These are phyloP conservation scores for Meloidogyne exigua DNA, from an alignment of 1,140 invertebrate species.

Conservation along the genomic window DNA sequence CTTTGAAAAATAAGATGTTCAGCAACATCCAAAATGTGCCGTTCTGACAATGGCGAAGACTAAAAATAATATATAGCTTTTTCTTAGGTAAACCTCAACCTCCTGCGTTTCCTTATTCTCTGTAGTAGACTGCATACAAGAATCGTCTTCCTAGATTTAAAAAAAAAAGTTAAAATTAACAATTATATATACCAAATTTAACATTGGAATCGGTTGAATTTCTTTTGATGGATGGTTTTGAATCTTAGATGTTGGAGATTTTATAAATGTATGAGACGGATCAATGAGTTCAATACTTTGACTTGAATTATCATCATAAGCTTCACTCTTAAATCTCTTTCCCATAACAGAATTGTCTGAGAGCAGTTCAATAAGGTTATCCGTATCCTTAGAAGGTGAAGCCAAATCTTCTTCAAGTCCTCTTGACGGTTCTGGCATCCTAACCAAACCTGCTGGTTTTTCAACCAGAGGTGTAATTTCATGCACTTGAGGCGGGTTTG, in stretches of 20 bases:
- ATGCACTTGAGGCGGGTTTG: slow-evolving; percentile 7
- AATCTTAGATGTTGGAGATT: neutral
- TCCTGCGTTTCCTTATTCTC: neutral
- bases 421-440: neutral
- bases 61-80: neutral
- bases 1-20: neutral
- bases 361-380: neutral
- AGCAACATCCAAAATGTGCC: neutral
- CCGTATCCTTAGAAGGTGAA: neutral
- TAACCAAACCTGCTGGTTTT: slow-evolving; percentile 6
- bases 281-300: neutral
- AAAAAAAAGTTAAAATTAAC: neutral
- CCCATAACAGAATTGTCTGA: neutral
- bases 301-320: neutral
- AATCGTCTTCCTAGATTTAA: neutral
- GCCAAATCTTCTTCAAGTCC: neutral
- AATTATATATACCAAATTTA: neutral
- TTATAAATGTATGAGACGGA: neutral
- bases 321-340: neutral
- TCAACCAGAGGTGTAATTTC: slow-evolving; percentile 21
- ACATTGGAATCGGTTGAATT: neutral
- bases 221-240: neutral
- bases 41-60: neutral
- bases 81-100: neutral
- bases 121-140: neutral